Percentiles rank a stretch among this genome's conserved stretches.
phyloP scores from a whole-genome alignment of 2,113 vertebrate genomes.

The Toxotes chatareus region DNA sequence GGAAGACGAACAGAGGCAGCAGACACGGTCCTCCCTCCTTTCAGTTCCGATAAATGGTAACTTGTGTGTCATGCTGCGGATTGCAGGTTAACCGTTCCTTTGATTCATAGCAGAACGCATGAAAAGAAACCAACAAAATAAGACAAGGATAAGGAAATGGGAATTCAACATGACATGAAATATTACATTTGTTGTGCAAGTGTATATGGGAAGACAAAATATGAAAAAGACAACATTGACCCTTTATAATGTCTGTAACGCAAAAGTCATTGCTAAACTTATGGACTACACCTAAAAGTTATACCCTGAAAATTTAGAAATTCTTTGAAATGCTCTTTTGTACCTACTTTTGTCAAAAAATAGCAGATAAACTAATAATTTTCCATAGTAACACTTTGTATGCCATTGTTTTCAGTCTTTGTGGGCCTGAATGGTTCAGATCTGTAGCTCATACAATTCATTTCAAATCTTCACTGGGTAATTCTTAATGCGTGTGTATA shows the following conservation, averaged over 20 bases:
- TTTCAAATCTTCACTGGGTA: background rate
- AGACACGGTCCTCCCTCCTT: slow-evolving; percentile 37
- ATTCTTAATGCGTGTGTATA: background rate
- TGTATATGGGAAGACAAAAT: background rate
- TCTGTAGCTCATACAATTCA: background rate
- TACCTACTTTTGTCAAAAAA: background rate
- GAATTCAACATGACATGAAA: slow-evolving; percentile 2
- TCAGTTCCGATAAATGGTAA: slow-evolving; percentile 63
- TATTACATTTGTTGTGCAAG: background rate
- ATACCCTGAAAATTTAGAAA: background rate
- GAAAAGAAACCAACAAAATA: background rate
- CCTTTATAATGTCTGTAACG: background rate
- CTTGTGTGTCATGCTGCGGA: slow-evolving; percentile 32
- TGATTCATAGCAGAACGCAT: slow-evolving; percentile 8
- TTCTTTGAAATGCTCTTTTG: background rate
- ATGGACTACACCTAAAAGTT: background rate
- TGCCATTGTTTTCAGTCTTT: background rate
- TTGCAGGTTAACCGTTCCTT: slow-evolving; percentile 38
- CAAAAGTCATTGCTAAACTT: background rate
- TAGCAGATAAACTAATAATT: background rate
- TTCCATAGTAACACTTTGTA: background rate
- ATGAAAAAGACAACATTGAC: background rate
- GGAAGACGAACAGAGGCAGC: slow-evolving; percentile 42
- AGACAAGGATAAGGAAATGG: background rate
- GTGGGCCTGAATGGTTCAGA: background rate